Evolutionary conservation across 2,113 vertebrate genomes (phyloP), one percentile per base, ranked within the genome.

Genomic region (Uropsilus gracilis): DNA sequence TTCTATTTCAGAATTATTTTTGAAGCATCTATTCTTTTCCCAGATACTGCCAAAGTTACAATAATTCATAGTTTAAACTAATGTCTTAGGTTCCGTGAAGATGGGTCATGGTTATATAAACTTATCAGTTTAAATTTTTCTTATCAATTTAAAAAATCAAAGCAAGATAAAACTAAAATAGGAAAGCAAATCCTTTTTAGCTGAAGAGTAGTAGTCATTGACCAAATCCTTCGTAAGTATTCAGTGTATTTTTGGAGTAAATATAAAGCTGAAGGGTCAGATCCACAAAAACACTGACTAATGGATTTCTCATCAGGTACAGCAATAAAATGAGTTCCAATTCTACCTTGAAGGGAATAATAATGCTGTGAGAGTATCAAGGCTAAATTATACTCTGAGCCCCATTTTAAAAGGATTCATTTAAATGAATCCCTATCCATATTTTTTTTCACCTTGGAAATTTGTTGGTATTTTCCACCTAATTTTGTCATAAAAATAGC

Each of bases 301-400:
- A 26, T n/a, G 20, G 18, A 42, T 50, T 57, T 57, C 50, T 82
- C 24, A 1, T 88, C 39, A 17, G 30, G 32, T 72, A 59, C 2
- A 53, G 32, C 83, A 72, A 66, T 71, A 42, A 48, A 63, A 63
- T 63, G 4, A n/a, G 9, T 92, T 94, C 61, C 63, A 46, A 13
- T 84, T 85, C 39, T 26, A 55, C 28, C 3, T 89, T 78, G 48
- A 55, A 8, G 37, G 55, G 24, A 34, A 53, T 57, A 81, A 63
- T 84, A 94, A 76, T 8, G n/a, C 55, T 17, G 64, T 83, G 71
- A 57, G 34, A 75, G 77, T 93, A 94, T 83, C 83, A 82, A 57
- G 26, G 17, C 7, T 69, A 68, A 46, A 46, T 53, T 92, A 12
- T 3, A 20, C 28, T 86, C 18, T 50, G 68, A 93, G 34, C 4